phyloP scores from a whole-genome alignment of 1,140 invertebrate species.

The Amphibalanus amphitrite region DNA sequence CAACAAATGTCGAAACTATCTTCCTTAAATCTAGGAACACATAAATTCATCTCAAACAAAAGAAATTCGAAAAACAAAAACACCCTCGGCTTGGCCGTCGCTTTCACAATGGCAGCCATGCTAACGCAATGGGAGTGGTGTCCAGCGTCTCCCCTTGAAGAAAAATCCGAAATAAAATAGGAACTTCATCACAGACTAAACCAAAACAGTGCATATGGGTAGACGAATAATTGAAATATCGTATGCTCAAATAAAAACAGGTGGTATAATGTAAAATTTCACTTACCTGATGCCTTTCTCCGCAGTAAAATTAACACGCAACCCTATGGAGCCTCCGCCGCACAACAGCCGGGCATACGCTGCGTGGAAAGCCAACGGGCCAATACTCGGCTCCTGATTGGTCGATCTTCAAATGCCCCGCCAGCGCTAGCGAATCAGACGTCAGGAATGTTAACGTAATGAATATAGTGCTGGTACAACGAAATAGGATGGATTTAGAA shows the following conservation, averaged over 20 bases:
- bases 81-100: neutral
- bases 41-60: neutral
- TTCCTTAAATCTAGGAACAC: neutral
- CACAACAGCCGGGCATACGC: neutral
- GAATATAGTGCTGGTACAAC: no score
- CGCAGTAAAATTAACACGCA: neutral
- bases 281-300: neutral
- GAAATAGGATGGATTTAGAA: no score
- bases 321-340: neutral
- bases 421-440: neutral
- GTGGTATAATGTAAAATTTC: neutral
- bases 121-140: neutral
- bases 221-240: neutral
- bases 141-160: neutral
- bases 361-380: neutral
- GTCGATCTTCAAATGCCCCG: neutral
- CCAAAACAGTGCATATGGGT: neutral
- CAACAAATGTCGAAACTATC: neutral
- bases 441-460: no score
- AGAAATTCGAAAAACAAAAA: neutral
- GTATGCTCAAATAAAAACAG: neutral
- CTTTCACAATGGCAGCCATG: neutral
- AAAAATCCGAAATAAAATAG: neutral
- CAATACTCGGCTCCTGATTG: neutral
- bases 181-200: neutral